These are phyloP conservation scores for Bombus waltoni DNA, from an alignment of 1,140 invertebrate genomes.

Conservation along the genomic window DNA sequence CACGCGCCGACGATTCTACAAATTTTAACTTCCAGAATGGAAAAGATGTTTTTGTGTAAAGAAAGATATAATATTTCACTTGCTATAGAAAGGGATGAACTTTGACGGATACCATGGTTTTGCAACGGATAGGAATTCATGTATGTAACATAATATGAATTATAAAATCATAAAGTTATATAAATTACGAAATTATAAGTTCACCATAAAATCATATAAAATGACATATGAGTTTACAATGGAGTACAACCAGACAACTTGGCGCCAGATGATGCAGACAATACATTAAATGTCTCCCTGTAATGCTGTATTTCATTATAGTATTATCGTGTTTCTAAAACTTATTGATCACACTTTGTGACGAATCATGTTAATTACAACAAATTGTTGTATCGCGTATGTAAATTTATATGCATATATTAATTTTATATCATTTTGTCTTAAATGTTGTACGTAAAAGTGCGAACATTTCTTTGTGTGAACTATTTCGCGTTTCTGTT, in stretches of 20 bases:
- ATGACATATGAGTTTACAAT: neutral
- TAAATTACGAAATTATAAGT: neutral
- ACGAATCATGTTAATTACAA: neutral
- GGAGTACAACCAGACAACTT: neutral
- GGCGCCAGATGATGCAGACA: neutral
- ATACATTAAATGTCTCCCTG: neutral
- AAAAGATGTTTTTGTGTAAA: no score
- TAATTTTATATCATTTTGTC: neutral
- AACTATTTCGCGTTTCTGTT: no score
- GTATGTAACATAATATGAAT: no score
- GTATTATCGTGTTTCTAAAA: neutral
- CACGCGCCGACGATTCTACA: neutral
- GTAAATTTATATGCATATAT: neutral
- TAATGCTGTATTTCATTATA: neutral
- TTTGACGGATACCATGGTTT: no score
- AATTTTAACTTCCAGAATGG: neutral
- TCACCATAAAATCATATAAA: neutral
- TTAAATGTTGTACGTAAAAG: no score
- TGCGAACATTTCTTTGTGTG: no score
- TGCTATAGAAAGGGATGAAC: no score
- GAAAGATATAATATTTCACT: no score
- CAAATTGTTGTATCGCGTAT: neutral
- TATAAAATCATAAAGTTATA: no score
- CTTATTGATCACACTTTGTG: neutral
- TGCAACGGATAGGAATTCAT: no score